phyloP scores from a whole-genome alignment of 1,140 invertebrate genomes.

The Leucophenga varia region DNA sequence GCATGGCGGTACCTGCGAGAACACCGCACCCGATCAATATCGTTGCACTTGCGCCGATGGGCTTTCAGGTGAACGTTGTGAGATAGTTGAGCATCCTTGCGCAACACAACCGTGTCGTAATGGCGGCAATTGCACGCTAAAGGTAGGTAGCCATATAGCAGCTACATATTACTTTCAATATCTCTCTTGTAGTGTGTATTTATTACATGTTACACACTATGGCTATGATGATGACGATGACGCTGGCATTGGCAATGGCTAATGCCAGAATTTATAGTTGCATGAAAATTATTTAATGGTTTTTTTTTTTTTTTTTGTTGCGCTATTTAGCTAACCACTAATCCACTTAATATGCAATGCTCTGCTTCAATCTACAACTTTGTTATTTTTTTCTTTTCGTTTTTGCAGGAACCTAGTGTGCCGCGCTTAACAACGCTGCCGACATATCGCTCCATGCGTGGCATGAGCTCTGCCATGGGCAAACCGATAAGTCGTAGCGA shows the following conservation, averaged over 20 bases:
- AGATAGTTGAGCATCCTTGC: slow-evolving; percentile 89
- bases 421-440: slow-evolving; percentile 28
- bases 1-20: slow-evolving; percentile 94
- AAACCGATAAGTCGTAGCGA: slow-evolving; percentile 55
- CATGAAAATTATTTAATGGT: not conserved
- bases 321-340: too few species aligned
- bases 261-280: slow-evolving; percentile 30
- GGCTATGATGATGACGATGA: too few species aligned
- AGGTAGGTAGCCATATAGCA: too few species aligned
- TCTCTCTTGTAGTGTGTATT: too few species aligned
- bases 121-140: slow-evolving; percentile 72
- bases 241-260: too few species aligned
- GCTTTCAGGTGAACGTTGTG: slow-evolving; percentile 88
- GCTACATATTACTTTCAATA: too few species aligned
- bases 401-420: slow-evolving; percentile 30
- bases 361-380: slow-evolving; percentile 4
- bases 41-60: slow-evolving; percentile 88
- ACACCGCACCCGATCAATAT: slow-evolving; percentile 90
- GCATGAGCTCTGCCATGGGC: slow-evolving; percentile 55
- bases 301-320: too few species aligned
- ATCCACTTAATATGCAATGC: slow-evolving; percentile 40
- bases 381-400: not conserved
- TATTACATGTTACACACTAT: too few species aligned
- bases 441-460: slow-evolving; percentile 51
- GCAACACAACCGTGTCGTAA: slow-evolving; percentile 84